Evolutionary conservation across 2,888 invertebrate species (phyloP), one percentile per base, ranked within the genome.

Genomic region (Notodonta dromedarius): DNA sequence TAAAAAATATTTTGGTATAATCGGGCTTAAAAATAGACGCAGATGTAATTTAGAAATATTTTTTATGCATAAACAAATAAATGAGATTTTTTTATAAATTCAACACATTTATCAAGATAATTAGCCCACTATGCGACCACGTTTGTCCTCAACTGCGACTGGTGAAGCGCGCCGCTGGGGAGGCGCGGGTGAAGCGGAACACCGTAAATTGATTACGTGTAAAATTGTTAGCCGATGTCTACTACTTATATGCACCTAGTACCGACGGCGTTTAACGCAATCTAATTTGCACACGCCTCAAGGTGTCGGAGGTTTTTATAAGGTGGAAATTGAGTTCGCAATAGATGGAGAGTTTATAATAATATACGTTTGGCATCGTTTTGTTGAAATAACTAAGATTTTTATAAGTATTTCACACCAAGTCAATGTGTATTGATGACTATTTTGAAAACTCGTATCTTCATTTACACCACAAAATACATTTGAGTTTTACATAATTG

Each of bases 181-280:
- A 51, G 62, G 44, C 50, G 54, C 60, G 32, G 54, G 35, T 32
- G 24, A 14, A 79, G 79, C 73, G 80, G 78, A 74, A 76, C 77
- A 72, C 66, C 69, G 79, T 89, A 90, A 91, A 90, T 85, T 89
- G 89, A 91, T 91, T 90, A 91, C 84, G 80, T 85, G 85, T 88
- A 87, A 90, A 90, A 88, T 79, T 86, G 88, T 89, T 89, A 86
- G 82, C 76, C 83, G 80, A 81, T 71, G 73, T 65, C 73, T 73
- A 83, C 87, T 89, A 87, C 87, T 91, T 90, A 91, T 85, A 84
- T 86, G 89, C 89, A 83, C 88, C 89, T 87, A 73, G 81, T 77
- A 66, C 62, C 67, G 71, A 65, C 69, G 74, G 69, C 75, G 79
- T 75, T 85, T 81, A 83, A 74, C 72, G 76, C 79, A 84, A 89